Percentiles rank a stretch among this genome's conserved stretches.
These are phyloP conservation scores for Merodon equestris DNA, from an alignment of 2,888 invertebrate genomes.

Conservation along the genomic window DNA sequence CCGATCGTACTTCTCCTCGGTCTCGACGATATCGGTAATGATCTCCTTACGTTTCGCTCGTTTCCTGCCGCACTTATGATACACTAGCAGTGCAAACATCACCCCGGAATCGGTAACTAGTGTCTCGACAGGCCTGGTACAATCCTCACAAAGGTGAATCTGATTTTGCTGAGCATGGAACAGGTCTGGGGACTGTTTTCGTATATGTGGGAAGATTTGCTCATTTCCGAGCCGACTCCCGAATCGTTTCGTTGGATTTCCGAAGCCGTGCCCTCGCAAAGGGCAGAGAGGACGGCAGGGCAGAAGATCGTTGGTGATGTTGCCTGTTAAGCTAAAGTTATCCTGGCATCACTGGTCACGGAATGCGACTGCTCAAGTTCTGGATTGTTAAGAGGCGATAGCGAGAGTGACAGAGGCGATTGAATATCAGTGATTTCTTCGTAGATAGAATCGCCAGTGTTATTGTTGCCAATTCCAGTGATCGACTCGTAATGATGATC, in stretches of 20 bases:
- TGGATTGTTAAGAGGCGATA: constrained; percentile 86
- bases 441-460: constrained; percentile 85
- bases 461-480: constrained; percentile 72
- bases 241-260: constrained; percentile 95
- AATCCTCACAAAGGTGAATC: constrained; percentile 90
- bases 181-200: constrained; percentile 80
- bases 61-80: constrained; percentile 92
- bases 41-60: constrained; percentile 95
- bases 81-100: constrained; percentile 88
- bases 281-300: constrained; percentile 49
- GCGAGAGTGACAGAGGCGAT: constrained; percentile 88
- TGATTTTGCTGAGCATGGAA: constrained; percentile 80
- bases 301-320: constrained; percentile 69
- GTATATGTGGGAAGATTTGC: constrained; percentile 89
- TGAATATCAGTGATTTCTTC: constrained; percentile 88
- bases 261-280: constrained; percentile 79
- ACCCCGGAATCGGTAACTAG: constrained; percentile 86
- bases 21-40: constrained; percentile 96
- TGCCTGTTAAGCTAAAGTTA: constrained; percentile 82
- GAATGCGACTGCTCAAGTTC: constrained; percentile 87
- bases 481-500: constrained; percentile 89
- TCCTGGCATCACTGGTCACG: constrained; percentile 91
- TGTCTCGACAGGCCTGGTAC: constrained; percentile 89
- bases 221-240: constrained; percentile 94
- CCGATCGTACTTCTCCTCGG: constrained; percentile 96